Evolutionary conservation across 2,888 invertebrate genomes (phyloP).

Genomic region (Cataglyphis rosenhaueri): DNA sequence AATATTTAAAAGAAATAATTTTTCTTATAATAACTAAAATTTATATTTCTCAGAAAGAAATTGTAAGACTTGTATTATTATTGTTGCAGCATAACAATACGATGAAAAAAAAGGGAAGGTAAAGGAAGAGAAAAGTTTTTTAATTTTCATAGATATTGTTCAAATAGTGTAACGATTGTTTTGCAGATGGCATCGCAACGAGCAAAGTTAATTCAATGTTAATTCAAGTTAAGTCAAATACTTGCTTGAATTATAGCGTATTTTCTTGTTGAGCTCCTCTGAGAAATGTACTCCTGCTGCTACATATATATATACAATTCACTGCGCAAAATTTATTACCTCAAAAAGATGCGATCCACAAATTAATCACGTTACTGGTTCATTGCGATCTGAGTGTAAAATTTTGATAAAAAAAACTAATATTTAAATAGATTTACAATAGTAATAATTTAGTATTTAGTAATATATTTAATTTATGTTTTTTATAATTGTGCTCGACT

Average conservation of each 20-base stretch:
- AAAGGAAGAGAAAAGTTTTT: neutral
- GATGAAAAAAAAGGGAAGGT: neutral
- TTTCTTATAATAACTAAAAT: neutral
- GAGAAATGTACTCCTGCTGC: conserved; percentile 16
- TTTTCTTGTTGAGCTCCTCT: conserved; percentile 21
- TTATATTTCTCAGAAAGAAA: neutral
- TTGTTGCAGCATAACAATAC: neutral
- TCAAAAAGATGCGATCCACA: neutral
- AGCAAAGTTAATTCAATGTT: conserved; percentile 4
- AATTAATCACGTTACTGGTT: neutral
- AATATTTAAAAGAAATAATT: neutral
- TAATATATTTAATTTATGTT: neutral
- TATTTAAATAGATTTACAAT: neutral
- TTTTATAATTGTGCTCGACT: neutral
- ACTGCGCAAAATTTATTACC: conserved; percentile 12
- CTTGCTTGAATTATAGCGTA: conserved; percentile 27
- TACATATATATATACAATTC: neutral
- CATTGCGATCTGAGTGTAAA: neutral
- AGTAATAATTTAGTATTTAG: neutral
- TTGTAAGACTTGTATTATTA: neutral
- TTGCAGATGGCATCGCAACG: neutral
- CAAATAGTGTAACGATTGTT: neutral
- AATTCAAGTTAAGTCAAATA: too few relatives aligned
- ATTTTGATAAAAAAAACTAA: conserved; percentile 8
- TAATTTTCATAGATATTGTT: neutral